phyloP scores from a whole-genome alignment of 2,888 invertebrate species.

The Didymodactylos carnosus region DNA sequence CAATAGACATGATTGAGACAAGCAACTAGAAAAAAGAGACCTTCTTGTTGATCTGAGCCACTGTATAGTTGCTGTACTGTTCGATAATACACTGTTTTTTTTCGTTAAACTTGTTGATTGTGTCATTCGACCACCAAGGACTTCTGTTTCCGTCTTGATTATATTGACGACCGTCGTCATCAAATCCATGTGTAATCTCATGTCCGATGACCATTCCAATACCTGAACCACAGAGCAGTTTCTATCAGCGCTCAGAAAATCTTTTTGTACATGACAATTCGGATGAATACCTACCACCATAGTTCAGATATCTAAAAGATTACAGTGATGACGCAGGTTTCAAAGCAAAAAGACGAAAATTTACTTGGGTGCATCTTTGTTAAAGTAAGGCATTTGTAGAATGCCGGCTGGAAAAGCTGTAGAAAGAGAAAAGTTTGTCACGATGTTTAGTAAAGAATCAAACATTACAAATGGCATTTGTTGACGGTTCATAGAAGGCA shows the following conservation, averaged over 20 bases:
- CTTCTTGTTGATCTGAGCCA: conserved; percentile 30
- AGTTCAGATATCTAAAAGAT: conserved; percentile 5
- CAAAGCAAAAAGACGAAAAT: neutral
- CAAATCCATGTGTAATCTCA: conserved; percentile 14
- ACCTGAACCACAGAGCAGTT: neutral
- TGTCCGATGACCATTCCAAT: conserved; percentile 14
- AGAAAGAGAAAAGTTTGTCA: neutral
- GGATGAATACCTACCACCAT: neutral
- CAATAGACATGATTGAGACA: neutral
- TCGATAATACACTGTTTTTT: conserved; percentile 39
- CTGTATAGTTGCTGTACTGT: conserved; percentile 47
- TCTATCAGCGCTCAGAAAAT: too few species aligned
- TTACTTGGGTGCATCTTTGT: conserved; percentile 25
- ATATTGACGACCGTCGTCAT: conserved; percentile 29
- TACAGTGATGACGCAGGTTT: neutral
- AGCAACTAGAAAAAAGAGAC: conserved; percentile 23
- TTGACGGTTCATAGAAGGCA: conserved; percentile 76
- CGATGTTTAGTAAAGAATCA: neutral
- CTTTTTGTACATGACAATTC: too few species aligned
- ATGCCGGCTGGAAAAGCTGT: conserved; percentile 30
- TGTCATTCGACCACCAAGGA: conserved; percentile 90
- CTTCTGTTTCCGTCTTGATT: conserved; percentile 81
- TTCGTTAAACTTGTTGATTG: conserved; percentile 64
- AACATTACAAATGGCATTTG: conserved; percentile 60
- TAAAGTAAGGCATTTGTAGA: conserved; percentile 32